These are phyloP conservation scores for Odontocolon sp. DNA, from an alignment of 2,888 invertebrate genomes.

Conservation along the genomic window DNA sequence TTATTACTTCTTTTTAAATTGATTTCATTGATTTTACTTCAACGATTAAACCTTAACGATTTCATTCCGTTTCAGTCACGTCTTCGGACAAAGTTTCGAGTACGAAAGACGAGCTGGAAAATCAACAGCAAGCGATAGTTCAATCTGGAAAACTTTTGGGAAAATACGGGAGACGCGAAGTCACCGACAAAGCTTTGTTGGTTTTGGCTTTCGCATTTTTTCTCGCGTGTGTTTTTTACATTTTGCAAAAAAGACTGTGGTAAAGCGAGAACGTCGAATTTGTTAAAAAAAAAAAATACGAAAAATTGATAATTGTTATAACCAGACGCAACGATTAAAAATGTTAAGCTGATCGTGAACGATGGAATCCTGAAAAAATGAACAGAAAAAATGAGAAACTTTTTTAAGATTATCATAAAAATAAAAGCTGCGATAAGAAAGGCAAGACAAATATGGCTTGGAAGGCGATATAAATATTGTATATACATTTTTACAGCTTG, in stretches of 20 bases:
- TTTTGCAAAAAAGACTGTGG: conserved; percentile 94
- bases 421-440: no score
- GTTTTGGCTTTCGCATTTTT: conserved; percentile 94
- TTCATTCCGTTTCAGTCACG: conserved; percentile 78
- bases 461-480: no score
- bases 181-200: conserved; percentile 96
- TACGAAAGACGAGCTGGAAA: conserved; percentile 91
- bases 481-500: conserved; percentile 73
- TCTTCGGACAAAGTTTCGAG: conserved; percentile 83
- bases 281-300: not conserved
- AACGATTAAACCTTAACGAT: conserved; percentile 22
- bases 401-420: not conserved
- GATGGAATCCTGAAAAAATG: conserved; percentile 65
- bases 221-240: conserved; percentile 94
- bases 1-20: no score
- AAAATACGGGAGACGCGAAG: conserved; percentile 96
- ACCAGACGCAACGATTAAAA: conserved; percentile 71
- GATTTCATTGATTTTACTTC: no score
- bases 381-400: conserved; percentile 1
- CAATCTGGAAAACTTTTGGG: conserved; percentile 95
- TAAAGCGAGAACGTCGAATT: conserved; percentile 73
- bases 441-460: no score
- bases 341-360: conserved; percentile 69
- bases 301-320: conserved; percentile 22
- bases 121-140: conserved; percentile 92